Percentiles rank a stretch among this genome's conserved stretches.
Evolutionary conservation across 2,113 vertebrate genomes (phyloP).

Genomic region (Onychorhynchus coronatus): DNA sequence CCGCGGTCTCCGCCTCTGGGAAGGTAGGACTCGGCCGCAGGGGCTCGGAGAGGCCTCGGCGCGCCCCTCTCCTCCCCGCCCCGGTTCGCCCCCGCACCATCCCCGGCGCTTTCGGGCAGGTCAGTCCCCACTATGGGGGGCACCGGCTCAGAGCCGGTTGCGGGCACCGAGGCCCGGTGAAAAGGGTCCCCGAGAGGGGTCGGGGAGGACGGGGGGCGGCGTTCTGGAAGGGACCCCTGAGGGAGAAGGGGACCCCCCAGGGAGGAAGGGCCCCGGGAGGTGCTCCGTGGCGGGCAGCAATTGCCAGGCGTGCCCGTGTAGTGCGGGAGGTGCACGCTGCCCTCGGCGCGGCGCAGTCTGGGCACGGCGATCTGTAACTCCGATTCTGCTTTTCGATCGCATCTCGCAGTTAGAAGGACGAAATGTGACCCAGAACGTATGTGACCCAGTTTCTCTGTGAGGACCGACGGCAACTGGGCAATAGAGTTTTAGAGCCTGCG

Average conservation of each 20-base stretch:
- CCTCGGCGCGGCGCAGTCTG: not conserved
- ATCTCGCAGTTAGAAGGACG: not conserved
- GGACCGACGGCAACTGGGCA: not conserved
- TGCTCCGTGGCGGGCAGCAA: not conserved
- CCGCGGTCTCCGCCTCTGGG: slow-evolving; percentile 27
- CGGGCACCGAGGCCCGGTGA: not conserved
- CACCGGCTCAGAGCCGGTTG: not conserved
- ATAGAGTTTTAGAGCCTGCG: not conserved
- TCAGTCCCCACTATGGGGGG: not conserved
- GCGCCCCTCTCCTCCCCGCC: not conserved
- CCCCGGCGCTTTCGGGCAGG: not conserved
- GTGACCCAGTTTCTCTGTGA: not conserved
- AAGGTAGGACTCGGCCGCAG: slow-evolving; percentile 40
- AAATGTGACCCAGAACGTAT: not conserved
- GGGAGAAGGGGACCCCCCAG: not conserved
- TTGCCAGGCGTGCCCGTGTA: not conserved
- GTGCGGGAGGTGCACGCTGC: not conserved
- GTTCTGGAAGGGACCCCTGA: not conserved
- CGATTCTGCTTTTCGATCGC: not conserved
- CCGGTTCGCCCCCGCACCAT: not conserved
- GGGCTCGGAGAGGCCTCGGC: not conserved
- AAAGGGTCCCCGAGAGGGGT: not conserved
- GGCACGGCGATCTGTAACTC: not conserved
- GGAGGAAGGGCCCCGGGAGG: not conserved
- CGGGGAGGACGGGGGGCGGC: not conserved